Evolutionary conservation across 2,888 invertebrate species (phyloP).

Genomic region (Archaeoteleia sp.): DNA sequence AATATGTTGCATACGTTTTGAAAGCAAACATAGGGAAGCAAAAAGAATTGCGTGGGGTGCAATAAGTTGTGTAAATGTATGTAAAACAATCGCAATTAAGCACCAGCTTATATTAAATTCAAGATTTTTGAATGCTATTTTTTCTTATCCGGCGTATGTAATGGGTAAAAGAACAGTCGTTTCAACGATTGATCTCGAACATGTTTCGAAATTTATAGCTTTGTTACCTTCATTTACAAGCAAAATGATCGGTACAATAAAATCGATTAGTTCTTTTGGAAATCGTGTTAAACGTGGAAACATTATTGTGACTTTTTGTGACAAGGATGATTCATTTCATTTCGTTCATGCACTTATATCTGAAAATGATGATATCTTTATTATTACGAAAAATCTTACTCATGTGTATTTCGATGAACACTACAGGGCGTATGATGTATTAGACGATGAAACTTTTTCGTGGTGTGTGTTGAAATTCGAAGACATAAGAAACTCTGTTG

Average conservation of each 20-base stretch:
- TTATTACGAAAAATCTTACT: not conserved
- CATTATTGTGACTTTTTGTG: not conserved
- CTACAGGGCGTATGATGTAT: not conserved
- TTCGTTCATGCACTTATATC: not conserved
- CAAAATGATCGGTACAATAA: not conserved
- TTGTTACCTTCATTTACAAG: too few relatives aligned
- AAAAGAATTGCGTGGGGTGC: slow-evolving; percentile 33
- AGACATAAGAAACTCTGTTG: not conserved
- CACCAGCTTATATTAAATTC: slow-evolving; percentile 33
- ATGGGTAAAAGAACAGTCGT: not conserved
- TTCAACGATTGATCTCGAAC: not conserved
- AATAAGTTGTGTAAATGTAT: slow-evolving; percentile 25
- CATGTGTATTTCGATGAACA: not conserved
- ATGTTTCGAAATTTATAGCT: not conserved
- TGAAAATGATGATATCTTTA: not conserved
- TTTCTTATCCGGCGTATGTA: not conserved
- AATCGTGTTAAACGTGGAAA: slow-evolving; percentile 3
- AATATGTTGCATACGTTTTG: slow-evolving; percentile 39
- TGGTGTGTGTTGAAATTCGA: not conserved
- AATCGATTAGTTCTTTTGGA: not conserved
- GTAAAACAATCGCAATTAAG: slow-evolving; percentile 35
- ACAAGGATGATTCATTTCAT: not conserved
- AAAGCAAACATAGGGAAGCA: slow-evolving; percentile 44
- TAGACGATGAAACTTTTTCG: not conserved
- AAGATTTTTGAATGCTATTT: slow-evolving; percentile 17